Conservation (phyloP, 2,113 vertebrate species). For the Ptilonorhynchus violaceus region DNA sequence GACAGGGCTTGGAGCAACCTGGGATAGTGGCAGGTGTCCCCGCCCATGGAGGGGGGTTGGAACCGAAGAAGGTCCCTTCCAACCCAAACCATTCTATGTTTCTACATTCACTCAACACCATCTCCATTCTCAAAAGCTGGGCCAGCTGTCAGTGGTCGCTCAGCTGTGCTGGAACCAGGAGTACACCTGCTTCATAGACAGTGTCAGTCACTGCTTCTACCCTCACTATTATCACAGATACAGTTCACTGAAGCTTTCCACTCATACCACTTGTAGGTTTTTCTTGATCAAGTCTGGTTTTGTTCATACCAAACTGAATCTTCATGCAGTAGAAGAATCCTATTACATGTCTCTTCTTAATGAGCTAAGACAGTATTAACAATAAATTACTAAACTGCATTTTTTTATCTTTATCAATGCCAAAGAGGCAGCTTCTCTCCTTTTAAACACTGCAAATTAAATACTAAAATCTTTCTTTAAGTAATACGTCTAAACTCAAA, state of each 20-base stretch:
- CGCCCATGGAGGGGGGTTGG: fast-evolving
- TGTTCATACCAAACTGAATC: neutral
- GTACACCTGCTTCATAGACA: fast-evolving
- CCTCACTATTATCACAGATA: neutral
- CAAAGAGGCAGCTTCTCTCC: neutral
- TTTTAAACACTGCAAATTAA: neutral
- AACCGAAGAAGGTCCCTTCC: neutral
- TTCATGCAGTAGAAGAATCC: neutral
- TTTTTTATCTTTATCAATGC: neutral
- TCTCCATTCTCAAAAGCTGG: neutral
- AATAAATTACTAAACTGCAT: neutral
- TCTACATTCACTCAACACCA: neutral
- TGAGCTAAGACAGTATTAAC: neutral
- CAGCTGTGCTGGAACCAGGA: neutral
- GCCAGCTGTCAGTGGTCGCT: neutral
- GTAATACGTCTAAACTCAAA: neutral
- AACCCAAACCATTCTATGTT: neutral
- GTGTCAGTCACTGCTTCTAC: neutral
- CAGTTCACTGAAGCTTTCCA: neutral
- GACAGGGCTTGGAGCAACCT: neutral
- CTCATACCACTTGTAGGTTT: neutral
- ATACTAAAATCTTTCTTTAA: neutral
- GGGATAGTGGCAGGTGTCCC: neutral
- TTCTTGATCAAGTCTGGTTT: neutral
- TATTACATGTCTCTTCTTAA: neutral